These are phyloP conservation scores for Aphelocoma californica DNA, from an alignment of 2,797 vertebrate genomes.

Conservation along the genomic window DNA sequence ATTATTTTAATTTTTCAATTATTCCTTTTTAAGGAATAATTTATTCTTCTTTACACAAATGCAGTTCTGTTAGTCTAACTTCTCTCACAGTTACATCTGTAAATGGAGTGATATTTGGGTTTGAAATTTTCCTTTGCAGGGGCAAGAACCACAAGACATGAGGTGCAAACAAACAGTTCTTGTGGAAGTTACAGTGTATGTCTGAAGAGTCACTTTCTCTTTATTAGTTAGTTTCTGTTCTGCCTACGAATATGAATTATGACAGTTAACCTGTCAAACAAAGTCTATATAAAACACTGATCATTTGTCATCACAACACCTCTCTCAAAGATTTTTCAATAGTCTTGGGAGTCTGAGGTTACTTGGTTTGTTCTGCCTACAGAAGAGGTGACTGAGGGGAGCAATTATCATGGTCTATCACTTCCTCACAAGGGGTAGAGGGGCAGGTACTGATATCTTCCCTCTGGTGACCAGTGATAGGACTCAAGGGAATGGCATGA, in stretches of 20 bases:
- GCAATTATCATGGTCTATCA: rapidly evolving
- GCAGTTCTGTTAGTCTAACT: neutral
- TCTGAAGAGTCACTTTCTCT: neutral
- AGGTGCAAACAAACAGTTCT: neutral
- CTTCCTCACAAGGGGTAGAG: neutral
- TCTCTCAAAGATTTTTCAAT: neutral
- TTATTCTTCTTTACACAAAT: neutral
- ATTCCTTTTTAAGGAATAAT: neutral
- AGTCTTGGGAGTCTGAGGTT: neutral
- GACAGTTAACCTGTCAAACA: neutral
- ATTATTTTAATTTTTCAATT: too few relatives aligned
- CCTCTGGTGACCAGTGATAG: neutral
- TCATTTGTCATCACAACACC: neutral
- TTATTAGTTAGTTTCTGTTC: neutral
- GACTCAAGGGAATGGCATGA: rapidly evolving
- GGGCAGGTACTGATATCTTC: neutral
- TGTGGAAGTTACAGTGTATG: neutral
- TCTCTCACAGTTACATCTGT: neutral
- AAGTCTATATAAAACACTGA: neutral
- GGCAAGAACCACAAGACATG: neutral
- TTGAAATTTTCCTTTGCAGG: neutral
- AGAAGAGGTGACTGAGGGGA: neutral
- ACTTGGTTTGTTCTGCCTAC: neutral
- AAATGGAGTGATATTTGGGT: neutral
- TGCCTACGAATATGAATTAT: neutral